Conservation (phyloP, 2,888 invertebrate species). For the Erebia aethiops region DNA sequence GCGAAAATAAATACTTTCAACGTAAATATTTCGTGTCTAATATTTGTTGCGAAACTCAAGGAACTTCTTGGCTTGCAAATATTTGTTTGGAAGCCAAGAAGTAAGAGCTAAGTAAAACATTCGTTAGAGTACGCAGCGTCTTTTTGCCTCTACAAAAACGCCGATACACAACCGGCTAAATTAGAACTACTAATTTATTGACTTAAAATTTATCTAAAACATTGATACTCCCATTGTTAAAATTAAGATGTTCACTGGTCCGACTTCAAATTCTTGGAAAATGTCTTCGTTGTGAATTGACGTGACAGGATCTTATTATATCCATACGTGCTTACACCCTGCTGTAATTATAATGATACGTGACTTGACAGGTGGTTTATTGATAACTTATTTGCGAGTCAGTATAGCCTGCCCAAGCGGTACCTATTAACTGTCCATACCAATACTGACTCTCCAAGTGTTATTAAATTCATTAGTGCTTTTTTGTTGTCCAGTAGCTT, state of each 20-base stretch:
- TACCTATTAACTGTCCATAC: neutral
- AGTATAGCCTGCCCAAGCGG: neutral
- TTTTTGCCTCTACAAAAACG: neutral
- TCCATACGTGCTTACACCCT: neutral
- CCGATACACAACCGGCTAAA: neutral
- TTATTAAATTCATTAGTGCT: neutral
- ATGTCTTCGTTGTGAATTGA: constrained; percentile 2
- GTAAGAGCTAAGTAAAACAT: neutral
- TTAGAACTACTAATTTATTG: neutral
- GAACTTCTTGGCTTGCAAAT: too few species aligned
- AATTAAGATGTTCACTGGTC: neutral
- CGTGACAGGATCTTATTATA: neutral
- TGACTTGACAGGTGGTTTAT: neutral
- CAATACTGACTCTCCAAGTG: neutral
- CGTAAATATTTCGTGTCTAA: neutral
- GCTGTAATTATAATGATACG: constrained; percentile 5
- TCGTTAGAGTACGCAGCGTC: neutral
- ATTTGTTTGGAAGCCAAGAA: neutral
- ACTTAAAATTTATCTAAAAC: too few species aligned
- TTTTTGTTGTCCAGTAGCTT: neutral
- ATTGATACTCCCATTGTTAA: too few species aligned
- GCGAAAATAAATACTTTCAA: neutral
- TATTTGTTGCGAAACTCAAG: too few species aligned
- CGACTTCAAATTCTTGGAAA: neutral
- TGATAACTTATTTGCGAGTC: constrained; percentile 9